A percentile compares a stretch with the other conserved stretches of the same genome.
These are phyloP conservation scores for Vipera latastei DNA, from an alignment of 2,797 vertebrate genomes.

Conservation along the genomic window DNA sequence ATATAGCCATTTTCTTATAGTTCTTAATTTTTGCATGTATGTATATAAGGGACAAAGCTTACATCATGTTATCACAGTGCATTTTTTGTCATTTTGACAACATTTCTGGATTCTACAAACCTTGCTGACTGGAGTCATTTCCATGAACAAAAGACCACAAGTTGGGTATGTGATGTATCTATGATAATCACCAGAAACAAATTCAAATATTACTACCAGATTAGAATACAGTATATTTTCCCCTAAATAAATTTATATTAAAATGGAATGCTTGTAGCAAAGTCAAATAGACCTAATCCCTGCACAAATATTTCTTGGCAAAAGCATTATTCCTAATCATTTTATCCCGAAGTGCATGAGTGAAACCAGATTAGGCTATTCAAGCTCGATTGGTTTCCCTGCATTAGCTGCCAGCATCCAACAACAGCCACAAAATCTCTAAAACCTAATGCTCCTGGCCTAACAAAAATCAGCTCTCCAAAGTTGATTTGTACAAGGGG, in stretches of 20 bases:
- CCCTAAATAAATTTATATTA: neutral
- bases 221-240: neutral
- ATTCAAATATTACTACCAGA: neutral
- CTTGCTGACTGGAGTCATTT: neutral
- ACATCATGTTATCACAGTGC: neutral
- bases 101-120: neutral
- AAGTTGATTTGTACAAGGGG: neutral
- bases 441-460: neutral
- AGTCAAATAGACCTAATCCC: neutral
- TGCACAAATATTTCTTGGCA: neutral
- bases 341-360: neutral
- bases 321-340: neutral
- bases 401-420: neutral
- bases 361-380: neutral
- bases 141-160: neutral
- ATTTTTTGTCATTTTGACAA: neutral
- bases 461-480: neutral
- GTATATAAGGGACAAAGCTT: neutral
- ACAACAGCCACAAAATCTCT: neutral
- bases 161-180: neutral
- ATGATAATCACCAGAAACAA: neutral
- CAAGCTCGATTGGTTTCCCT: neutral
- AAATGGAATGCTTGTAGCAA: neutral
- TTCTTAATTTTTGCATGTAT: neutral
- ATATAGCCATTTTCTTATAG: neutral